Evolutionary conservation across 1,140 invertebrate species (phyloP), one percentile per base, ranked within the genome.

Genomic region (Hypothenemus hampei): DNA sequence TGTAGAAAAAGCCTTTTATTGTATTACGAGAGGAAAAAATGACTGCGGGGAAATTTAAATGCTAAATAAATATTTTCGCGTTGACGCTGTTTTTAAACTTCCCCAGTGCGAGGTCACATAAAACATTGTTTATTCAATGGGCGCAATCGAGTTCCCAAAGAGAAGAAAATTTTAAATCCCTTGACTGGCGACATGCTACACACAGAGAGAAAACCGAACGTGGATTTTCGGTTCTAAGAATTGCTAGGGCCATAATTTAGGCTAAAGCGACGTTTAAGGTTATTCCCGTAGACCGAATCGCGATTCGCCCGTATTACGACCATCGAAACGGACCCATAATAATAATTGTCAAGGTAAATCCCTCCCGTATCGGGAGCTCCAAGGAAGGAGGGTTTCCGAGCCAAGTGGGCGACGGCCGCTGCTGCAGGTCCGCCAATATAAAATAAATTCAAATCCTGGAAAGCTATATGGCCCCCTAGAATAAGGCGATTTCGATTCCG

Each of bases 321-420:
- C 44, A 19, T 26, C 26, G 24, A n/a, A 29, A 39, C 51, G 41
- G 39, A 54, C 40, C 54, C 45, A 56, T 49, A 56, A n/a, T n/a
- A n/a, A n/a, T n/a, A n/a, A 56, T 48, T 49, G 54, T 48, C 54
- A 54, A 54, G 51, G 51, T 54, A 54, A 54, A 54, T 54, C 51
- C 51, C 35, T n/a, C 36, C 40, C 41, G 51, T 45, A 45, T 53
- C 39, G 24, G 40, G 39, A 23, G 7, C 40, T 3, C 11, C 20
- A 29, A 36, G 23, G 37, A 19, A 41, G n/a, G n/a, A n/a, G n/a
- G n/a, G n/a, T n/a, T n/a, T n/a, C n/a, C n/a, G n/a, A n/a, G n/a
- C n/a, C n/a, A n/a, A n/a, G n/a, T n/a, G n/a, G n/a, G 49, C 41
- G 22, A 11, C 19, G n/a, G 33, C 41, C 40, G 51, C 50, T n/a